phyloP scores from a whole-genome alignment of 2,888 invertebrate genomes.

The Nematopogon swammerdamellus region DNA sequence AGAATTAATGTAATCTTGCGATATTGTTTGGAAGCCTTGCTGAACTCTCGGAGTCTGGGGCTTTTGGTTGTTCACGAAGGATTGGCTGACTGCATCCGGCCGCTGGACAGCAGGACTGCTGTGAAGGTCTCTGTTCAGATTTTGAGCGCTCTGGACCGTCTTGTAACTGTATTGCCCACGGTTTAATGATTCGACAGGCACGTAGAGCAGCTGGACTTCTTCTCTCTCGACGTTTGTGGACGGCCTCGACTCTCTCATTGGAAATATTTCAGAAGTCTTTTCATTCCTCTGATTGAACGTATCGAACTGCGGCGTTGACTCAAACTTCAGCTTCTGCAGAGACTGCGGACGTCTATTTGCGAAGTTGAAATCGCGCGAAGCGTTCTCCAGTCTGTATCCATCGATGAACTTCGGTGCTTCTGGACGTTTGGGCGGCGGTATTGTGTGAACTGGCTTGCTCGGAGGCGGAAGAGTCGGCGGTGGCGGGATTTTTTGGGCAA shows the following conservation, averaged over 20 bases:
- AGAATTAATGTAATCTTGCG: conserved; percentile 9
- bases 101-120: conserved; percentile 22
- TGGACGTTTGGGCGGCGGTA: conserved; percentile 8
- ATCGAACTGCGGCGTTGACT: conserved; percentile 23
- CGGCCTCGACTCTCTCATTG: neutral
- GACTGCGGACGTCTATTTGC: conserved; percentile 32
- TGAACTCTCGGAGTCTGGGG: conserved; percentile 10
- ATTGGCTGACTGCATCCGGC: conserved; percentile 22
- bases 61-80: conserved; percentile 26
- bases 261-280: conserved; percentile 7
- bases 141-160: conserved; percentile 23
- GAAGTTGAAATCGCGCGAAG: conserved; percentile 19
- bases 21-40: conserved; percentile 4
- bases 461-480: neutral
- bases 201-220: conserved; percentile 77
- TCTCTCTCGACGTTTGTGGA: conserved; percentile 46
- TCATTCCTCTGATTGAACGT: conserved; percentile 7
- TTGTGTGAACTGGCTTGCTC: neutral
- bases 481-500: neutral
- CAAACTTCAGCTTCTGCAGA: conserved; percentile 38
- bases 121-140: conserved; percentile 29
- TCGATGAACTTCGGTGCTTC: conserved; percentile 38
- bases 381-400: conserved; percentile 39
- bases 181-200: conserved; percentile 73
- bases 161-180: conserved; percentile 42